A percentile compares a stretch with the other conserved stretches of the same genome.
phyloP scores from a whole-genome alignment of 2,888 invertebrate species.

The Amblyteles armatorius region DNA sequence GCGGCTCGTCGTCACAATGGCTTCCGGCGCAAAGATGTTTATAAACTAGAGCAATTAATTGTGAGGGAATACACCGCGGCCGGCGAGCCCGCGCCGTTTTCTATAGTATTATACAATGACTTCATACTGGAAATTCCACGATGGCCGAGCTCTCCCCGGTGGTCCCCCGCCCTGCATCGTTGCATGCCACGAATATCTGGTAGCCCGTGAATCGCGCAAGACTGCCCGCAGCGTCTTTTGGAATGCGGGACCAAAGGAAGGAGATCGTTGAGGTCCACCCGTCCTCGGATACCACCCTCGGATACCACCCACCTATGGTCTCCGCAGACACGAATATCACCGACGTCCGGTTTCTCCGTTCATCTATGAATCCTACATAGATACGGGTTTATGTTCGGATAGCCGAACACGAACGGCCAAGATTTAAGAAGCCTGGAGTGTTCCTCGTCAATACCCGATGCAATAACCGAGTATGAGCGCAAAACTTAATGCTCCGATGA shows the following conservation, averaged over 20 bases:
- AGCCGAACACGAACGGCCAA: neutral
- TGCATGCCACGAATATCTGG: conserved; percentile 79
- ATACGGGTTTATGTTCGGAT: too few species aligned
- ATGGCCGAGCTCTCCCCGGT: conserved; percentile 44
- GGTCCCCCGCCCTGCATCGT: conserved; percentile 40
- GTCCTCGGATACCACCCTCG: neutral
- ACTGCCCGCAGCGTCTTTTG: conserved; percentile 76
- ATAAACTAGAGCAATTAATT: conserved; percentile 81
- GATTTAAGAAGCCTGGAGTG: neutral
- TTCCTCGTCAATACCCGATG: neutral
- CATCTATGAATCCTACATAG: neutral
- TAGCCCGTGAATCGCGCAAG: conserved; percentile 76
- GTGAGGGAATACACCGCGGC: conserved; percentile 69
- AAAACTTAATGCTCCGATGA: neutral
- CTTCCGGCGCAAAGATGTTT: conserved; percentile 75
- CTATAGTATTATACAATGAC: conserved; percentile 63
- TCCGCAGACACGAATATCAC: neutral
- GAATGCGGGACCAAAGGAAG: conserved; percentile 71
- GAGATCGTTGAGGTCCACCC: conserved; percentile 1
- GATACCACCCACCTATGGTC: too few species aligned
- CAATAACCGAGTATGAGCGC: neutral
- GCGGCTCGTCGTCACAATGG: conserved; percentile 69
- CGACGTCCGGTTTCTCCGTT: neutral
- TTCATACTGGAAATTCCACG: conserved; percentile 53
- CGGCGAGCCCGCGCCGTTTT: conserved; percentile 71